Conservation (phyloP, 2,888 invertebrate genomes). For the Lepidocyrtinus sp. region DNA sequence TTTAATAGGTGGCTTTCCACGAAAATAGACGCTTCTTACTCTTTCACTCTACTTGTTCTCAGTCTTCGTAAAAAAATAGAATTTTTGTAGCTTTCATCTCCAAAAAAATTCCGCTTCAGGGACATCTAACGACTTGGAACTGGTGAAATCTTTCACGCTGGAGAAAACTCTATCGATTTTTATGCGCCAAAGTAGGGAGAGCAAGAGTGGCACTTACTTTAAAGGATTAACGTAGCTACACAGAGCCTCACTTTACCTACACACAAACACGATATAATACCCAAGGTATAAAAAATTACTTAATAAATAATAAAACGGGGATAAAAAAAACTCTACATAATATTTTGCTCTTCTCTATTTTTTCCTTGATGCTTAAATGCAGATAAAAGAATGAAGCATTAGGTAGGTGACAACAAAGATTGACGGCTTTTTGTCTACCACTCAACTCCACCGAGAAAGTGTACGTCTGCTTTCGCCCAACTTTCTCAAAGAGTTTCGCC, state of each 20-base stretch:
- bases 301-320: conserved; percentile 10
- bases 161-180: conserved; percentile 13
- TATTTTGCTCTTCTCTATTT: background rate
- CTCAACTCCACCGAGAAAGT: conserved; percentile 10
- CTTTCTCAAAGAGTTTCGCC: no score
- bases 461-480: conserved; percentile 21
- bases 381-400: conserved; percentile 58
- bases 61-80: background rate
- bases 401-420: conserved; percentile 60
- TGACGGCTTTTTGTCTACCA: conserved; percentile 58
- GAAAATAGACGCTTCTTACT: background rate
- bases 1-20: conserved; percentile 46
- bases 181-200: conserved; percentile 2
- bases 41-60: conserved; percentile 16
- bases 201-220: background rate
- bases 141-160: background rate
- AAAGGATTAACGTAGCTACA: background rate
- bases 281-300: conserved; percentile 6
- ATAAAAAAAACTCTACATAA: background rate
- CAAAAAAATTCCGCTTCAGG: conserved; percentile 4
- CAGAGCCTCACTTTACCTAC: conserved; percentile 9
- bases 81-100: background rate
- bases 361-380: conserved; percentile 37
- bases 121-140: conserved; percentile 1
- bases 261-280: background rate